These are phyloP conservation scores for Cephalopterus ornatus DNA, from an alignment of 2,113 vertebrate genomes.

Conservation along the genomic window DNA sequence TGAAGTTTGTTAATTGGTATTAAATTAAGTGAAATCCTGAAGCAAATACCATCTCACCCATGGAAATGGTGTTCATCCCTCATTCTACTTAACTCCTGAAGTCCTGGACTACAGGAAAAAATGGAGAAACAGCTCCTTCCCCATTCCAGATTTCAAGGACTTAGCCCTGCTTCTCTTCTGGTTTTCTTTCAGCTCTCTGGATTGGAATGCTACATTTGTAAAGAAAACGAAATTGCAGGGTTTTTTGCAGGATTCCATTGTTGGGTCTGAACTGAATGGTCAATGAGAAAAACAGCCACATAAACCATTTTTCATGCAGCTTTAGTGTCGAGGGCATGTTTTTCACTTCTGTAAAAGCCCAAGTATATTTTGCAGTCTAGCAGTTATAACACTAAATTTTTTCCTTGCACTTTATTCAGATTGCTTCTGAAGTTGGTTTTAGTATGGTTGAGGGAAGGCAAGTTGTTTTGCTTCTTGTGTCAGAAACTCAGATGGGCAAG, in stretches of 20 bases:
- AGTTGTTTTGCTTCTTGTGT: not conserved
- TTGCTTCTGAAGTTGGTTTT: not conserved
- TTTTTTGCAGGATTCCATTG: not conserved
- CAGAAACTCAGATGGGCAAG: not conserved
- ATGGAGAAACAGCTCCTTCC: not conserved
- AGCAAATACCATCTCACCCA: not conserved
- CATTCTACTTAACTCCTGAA: not conserved
- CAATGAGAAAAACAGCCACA: not conserved
- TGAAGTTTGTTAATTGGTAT: not conserved
- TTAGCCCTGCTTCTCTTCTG: not conserved
- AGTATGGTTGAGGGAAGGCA: not conserved
- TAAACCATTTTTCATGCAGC: rapidly evolving
- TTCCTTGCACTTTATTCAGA: not conserved
- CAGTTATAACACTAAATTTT: not conserved
- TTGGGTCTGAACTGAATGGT: not conserved
- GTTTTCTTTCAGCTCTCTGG: not conserved
- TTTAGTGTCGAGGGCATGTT: not conserved
- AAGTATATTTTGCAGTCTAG: not conserved
- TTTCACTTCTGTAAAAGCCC: not conserved
- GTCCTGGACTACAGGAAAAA: not conserved
- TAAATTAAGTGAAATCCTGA: not conserved
- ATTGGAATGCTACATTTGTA: not conserved
- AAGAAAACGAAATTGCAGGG: not conserved
- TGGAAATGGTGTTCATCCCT: not conserved
- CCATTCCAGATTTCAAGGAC: not conserved